phyloP scores from a whole-genome alignment of 2,113 vertebrate species.

The Petroica traversi region DNA sequence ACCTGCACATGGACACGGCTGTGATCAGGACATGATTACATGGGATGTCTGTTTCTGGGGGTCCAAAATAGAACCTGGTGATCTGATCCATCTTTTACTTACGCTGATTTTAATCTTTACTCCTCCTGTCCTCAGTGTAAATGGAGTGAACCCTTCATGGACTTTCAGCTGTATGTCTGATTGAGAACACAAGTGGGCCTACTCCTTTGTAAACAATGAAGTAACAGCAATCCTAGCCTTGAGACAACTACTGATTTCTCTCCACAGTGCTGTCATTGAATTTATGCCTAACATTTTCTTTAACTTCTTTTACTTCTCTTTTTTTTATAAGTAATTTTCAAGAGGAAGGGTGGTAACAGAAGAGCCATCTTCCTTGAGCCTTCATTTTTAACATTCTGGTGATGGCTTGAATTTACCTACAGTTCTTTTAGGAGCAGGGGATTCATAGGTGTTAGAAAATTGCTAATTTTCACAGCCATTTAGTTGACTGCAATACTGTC shows the following conservation, averaged over 20 bases:
- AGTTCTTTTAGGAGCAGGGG: accelerated
- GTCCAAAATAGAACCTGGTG: background rate
- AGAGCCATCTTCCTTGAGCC: background rate
- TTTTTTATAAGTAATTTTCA: background rate
- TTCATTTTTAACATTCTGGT: background rate
- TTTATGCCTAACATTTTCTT: background rate
- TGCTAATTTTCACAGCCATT: background rate
- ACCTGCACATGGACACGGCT: background rate
- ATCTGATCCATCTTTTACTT: background rate
- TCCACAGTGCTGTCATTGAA: background rate
- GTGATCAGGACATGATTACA: background rate
- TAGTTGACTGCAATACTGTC: background rate
- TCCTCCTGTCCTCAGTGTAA: background rate
- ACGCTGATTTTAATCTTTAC: background rate
- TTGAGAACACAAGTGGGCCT: background rate
- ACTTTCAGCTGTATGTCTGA: background rate
- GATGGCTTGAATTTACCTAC: background rate
- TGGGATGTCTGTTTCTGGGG: background rate
- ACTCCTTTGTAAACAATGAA: background rate
- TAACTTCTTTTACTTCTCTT: accelerated
- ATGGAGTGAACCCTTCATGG: background rate
- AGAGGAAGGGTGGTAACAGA: background rate
- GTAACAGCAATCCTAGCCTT: background rate
- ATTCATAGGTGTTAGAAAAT: background rate
- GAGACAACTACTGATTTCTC: background rate